Conservation (phyloP, 2,797 vertebrate species). For the Lophius americanus region DNA sequence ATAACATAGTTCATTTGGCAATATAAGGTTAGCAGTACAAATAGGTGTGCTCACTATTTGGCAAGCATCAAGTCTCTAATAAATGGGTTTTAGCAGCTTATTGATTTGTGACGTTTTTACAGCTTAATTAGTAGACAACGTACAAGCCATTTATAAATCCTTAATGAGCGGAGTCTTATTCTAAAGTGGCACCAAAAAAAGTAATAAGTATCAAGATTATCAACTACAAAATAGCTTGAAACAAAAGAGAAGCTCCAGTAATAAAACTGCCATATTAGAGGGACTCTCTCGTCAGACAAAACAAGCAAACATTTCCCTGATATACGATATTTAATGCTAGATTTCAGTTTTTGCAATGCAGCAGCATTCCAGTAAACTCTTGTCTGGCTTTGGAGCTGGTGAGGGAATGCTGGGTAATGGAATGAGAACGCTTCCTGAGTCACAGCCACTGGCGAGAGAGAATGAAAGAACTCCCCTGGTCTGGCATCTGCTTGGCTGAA, state of each 20-base stretch:
- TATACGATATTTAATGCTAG: not conserved
- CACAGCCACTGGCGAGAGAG: conserved; percentile 61
- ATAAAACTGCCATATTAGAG: not conserved
- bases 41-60: no score
- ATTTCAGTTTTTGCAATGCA: conserved; percentile 6
- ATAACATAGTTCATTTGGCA: no score
- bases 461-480: conserved; percentile 58
- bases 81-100: no score
- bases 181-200: not conserved
- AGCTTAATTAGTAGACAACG: no score
- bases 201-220: not conserved
- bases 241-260: not conserved
- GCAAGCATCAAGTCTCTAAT: no score
- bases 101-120: no score
- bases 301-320: not conserved
- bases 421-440: conserved; percentile 71
- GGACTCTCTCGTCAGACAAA: not conserved
- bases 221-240: not conserved
- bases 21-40: no score
- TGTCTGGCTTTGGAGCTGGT: conserved; percentile 57
- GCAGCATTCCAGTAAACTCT: conserved; percentile 80
- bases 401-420: conserved; percentile 71
- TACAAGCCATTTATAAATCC: no score
- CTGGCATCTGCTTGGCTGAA: conserved; percentile 66
- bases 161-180: no score